Conservation (phyloP, 2,113 vertebrate genomes). For the Mobula hypostoma region DNA sequence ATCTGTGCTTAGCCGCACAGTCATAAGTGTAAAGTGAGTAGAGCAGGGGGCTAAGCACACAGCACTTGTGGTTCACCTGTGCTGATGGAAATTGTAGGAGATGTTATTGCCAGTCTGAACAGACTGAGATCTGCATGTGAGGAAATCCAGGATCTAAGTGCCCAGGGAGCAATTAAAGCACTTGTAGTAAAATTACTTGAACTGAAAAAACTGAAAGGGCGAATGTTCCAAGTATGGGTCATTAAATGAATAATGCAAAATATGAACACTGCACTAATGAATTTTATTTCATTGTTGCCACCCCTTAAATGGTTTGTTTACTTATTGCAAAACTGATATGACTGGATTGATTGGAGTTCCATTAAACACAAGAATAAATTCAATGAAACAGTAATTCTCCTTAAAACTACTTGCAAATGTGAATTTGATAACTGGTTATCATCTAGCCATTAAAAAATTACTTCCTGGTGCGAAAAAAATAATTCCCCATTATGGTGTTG, state of each 20-base stretch:
- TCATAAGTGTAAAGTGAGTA: no score
- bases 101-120: no score
- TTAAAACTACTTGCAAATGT: background rate
- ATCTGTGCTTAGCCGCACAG: no score
- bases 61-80: no score
- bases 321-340: background rate
- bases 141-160: no score
- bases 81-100: no score
- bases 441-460: background rate
- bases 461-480: background rate
- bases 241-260: background rate
- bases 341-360: background rate
- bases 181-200: background rate
- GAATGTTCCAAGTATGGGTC: background rate
- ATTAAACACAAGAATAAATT: background rate
- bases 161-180: background rate
- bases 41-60: no score
- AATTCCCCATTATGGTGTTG: background rate
- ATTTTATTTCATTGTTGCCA: background rate
- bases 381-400: background rate
- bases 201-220: background rate
- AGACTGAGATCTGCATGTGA: no score
- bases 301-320: background rate
- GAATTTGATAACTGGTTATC: background rate
- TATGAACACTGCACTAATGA: background rate